These are phyloP conservation scores for Bombyx mori DNA, from an alignment of 1,140 invertebrate genomes.

Conservation along the genomic window DNA sequence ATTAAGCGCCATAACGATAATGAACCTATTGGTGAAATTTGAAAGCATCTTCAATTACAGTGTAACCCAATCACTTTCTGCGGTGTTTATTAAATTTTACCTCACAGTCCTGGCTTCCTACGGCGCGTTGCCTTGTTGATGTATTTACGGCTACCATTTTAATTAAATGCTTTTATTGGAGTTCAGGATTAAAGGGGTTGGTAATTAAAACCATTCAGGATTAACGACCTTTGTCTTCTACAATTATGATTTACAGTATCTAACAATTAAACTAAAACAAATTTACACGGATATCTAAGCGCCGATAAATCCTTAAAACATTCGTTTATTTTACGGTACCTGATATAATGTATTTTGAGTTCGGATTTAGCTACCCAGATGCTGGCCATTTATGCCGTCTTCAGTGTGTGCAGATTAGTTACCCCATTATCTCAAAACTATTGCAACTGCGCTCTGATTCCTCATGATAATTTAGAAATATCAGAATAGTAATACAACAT, in stretches of 20 bases:
- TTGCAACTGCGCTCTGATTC: no score
- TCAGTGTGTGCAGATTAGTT: background rate
- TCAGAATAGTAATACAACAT: no score
- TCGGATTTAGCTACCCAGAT: background rate
- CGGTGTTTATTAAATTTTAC: slow-evolving; percentile 17
- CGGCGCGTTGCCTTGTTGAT: slow-evolving; percentile 13
- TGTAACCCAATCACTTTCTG: slow-evolving; percentile 9
- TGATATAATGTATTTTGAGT: background rate
- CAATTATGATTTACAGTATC: slow-evolving; percentile 57
- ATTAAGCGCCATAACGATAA: no score
- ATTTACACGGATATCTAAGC: background rate
- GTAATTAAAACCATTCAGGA: slow-evolving; percentile 52
- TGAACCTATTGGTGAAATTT: no score
- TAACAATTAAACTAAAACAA: slow-evolving; percentile 14
- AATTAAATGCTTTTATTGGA: slow-evolving; percentile 57
- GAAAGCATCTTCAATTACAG: no score
- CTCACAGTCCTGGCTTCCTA: slow-evolving; percentile 11
- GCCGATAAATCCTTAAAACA: background rate
- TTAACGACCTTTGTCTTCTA: slow-evolving; percentile 52
- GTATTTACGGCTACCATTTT: slow-evolving; percentile 39
- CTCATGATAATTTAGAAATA: no score
- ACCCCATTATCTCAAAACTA: background rate
- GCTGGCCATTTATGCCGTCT: background rate
- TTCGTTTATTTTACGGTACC: background rate
- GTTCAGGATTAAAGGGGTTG: slow-evolving; percentile 43